These are phyloP conservation scores for Strix uralensis DNA, from an alignment of 2,113 vertebrate species.

Conservation along the genomic window DNA sequence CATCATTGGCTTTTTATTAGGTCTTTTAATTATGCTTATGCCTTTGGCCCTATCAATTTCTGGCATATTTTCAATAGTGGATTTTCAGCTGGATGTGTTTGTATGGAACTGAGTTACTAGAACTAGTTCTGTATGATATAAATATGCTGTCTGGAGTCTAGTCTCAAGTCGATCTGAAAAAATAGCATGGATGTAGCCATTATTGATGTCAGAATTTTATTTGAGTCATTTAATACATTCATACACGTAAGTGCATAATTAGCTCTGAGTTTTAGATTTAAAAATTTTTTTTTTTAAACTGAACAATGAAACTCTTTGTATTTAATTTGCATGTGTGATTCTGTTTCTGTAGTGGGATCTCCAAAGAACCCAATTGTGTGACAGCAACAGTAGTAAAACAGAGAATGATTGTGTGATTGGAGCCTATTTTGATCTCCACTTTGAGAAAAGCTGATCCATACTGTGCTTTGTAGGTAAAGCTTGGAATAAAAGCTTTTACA, in stretches of 20 bases:
- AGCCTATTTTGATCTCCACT: neutral
- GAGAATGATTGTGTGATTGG: neutral
- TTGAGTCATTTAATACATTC: neutral
- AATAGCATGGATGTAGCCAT: neutral
- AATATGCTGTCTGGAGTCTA: neutral
- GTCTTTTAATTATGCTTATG: neutral
- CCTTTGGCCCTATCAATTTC: neutral
- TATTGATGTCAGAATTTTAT: neutral
- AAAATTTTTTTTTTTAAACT: neutral
- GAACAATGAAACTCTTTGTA: neutral
- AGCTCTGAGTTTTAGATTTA: neutral
- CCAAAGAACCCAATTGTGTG: neutral
- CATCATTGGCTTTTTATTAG: neutral
- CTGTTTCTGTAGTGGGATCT: neutral
- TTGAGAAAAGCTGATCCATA: neutral
- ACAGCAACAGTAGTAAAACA: neutral
- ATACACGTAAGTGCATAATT: neutral
- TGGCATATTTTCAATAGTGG: neutral
- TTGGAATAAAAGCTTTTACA: neutral
- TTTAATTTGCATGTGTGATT: neutral
- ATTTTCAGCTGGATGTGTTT: neutral
- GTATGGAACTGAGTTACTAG: neutral
- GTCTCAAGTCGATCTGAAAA: neutral
- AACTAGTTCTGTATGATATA: neutral
- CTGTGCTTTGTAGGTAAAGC: neutral